phyloP scores from a whole-genome alignment of 1,140 invertebrate genomes.

The Nymphalis io region DNA sequence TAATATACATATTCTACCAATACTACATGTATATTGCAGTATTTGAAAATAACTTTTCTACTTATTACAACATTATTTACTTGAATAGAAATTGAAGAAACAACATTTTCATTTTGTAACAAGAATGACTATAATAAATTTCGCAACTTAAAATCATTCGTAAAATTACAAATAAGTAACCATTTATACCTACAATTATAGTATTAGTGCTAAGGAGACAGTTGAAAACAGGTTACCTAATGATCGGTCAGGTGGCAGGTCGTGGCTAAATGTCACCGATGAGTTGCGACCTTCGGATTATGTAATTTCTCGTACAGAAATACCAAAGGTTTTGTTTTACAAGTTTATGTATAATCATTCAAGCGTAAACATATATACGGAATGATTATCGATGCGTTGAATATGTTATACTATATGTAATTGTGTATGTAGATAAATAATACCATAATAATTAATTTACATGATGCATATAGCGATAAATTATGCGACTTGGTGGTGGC shows the following conservation, averaged over 20 bases:
- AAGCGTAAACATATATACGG: background rate
- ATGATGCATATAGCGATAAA: too few species aligned
- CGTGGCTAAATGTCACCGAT: slow-evolving; percentile 70
- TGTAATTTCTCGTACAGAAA: slow-evolving; percentile 63
- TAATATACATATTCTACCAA: too few species aligned
- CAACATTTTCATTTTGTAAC: background rate
- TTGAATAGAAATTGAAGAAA: background rate
- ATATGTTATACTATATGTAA: background rate
- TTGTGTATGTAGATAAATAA: too few species aligned
- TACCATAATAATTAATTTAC: too few species aligned
- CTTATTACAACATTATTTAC: background rate
- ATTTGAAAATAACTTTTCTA: background rate
- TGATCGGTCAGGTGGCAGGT: slow-evolving; percentile 62
- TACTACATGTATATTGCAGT: too few species aligned
- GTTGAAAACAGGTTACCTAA: slow-evolving; percentile 62
- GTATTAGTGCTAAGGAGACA: slow-evolving; percentile 35
- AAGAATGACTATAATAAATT: background rate
- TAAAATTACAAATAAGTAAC: slow-evolving; percentile 16
- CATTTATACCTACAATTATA: slow-evolving; percentile 34
- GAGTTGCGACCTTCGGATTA: slow-evolving; percentile 64
- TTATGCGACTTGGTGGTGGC: too few species aligned
- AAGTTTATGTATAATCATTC: background rate
- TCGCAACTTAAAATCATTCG: background rate
- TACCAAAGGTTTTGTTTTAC: slow-evolving; percentile 48
- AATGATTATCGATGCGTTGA: background rate